Conservation (phyloP, 1,140 invertebrate species). For the Propsilocerus akamusi region DNA sequence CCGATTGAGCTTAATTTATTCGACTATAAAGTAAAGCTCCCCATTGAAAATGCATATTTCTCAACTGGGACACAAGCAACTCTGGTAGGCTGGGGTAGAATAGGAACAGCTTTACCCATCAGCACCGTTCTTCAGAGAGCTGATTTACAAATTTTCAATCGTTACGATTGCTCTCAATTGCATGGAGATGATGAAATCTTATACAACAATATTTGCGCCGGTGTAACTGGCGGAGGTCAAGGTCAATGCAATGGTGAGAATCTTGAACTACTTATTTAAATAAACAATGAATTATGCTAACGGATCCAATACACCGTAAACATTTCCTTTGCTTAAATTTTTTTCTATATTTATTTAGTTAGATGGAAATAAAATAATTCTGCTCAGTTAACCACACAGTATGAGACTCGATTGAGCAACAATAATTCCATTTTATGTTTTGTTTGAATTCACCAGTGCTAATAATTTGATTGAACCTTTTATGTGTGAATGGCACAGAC, state of each 20-base stretch:
- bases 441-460: too few relatives aligned
- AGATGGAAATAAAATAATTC: too few relatives aligned
- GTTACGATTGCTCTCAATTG: constrained; percentile 16
- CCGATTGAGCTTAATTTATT: constrained; percentile 10
- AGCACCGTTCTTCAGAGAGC: constrained; percentile 18
- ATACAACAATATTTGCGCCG: constrained; percentile 21
- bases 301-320: too few relatives aligned
- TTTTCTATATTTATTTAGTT: too few relatives aligned
- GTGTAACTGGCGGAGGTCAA: constrained; percentile 20
- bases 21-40: constrained; percentile 14
- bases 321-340: too few relatives aligned
- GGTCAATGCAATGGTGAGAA: constrained; percentile 24
- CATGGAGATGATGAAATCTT: constrained; percentile 15
- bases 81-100: constrained; percentile 19
- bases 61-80: constrained; percentile 9
- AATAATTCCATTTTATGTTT: too few relatives aligned
- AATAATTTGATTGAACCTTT: too few relatives aligned
- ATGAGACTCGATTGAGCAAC: too few relatives aligned
- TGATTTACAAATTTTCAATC: constrained; percentile 17
- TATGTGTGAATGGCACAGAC: too few relatives aligned
- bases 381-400: too few relatives aligned
- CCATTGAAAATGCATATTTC: constrained; percentile 10
- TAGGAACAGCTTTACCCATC: constrained; percentile 12
- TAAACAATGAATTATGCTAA: too few relatives aligned
- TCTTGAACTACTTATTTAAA: too few relatives aligned